A percentile compares a stretch with the other conserved stretches of the same genome.
phyloP scores from a whole-genome alignment of 2,888 invertebrate genomes.

The Hirtodrosophila duncani region DNA sequence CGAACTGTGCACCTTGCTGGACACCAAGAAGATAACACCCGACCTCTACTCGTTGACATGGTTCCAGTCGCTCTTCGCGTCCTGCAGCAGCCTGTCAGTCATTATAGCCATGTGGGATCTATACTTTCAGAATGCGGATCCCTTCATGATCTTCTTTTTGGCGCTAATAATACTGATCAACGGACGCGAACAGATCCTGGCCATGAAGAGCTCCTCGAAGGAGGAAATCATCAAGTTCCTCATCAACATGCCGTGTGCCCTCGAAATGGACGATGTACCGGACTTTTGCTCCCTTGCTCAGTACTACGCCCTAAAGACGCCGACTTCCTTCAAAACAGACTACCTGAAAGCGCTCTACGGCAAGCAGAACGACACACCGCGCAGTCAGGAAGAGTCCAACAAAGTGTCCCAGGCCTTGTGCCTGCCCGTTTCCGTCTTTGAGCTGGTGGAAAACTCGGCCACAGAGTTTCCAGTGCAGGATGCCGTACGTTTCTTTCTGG shows the following conservation, averaged over 20 bases:
- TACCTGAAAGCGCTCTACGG: slow-evolving; percentile 84
- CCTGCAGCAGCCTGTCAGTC: slow-evolving; percentile 89
- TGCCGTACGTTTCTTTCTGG: slow-evolving; percentile 92
- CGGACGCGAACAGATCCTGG: slow-evolving; percentile 90
- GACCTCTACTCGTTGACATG: slow-evolving; percentile 93
- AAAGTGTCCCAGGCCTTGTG: slow-evolving; percentile 85
- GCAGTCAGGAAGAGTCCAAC: slow-evolving; percentile 78
- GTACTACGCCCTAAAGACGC: slow-evolving; percentile 95
- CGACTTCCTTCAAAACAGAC: slow-evolving; percentile 93
- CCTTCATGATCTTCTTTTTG: slow-evolving; percentile 94
- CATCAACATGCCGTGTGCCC: slow-evolving; percentile 87
- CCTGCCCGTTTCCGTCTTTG: slow-evolving; percentile 96
- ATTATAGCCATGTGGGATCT: slow-evolving; percentile 97
- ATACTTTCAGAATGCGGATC: slow-evolving; percentile 96
- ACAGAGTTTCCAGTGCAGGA: slow-evolving; percentile 83
- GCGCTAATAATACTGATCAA: slow-evolving; percentile 97
- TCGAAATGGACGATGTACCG: slow-evolving; percentile 95
- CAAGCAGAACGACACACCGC: slow-evolving; percentile 79
- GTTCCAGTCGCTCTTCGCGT: slow-evolving; percentile 94
- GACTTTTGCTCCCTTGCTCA: slow-evolving; percentile 98
- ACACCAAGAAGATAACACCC: slow-evolving; percentile 95
- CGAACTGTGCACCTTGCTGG: slow-evolving; percentile 96
- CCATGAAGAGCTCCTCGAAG: slow-evolving; percentile 86
- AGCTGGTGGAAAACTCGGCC: slow-evolving; percentile 90
- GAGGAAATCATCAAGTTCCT: slow-evolving; percentile 84